Evolutionary conservation across 2,797 vertebrate genomes (phyloP).

Genomic region (Mus minutoides): DNA sequence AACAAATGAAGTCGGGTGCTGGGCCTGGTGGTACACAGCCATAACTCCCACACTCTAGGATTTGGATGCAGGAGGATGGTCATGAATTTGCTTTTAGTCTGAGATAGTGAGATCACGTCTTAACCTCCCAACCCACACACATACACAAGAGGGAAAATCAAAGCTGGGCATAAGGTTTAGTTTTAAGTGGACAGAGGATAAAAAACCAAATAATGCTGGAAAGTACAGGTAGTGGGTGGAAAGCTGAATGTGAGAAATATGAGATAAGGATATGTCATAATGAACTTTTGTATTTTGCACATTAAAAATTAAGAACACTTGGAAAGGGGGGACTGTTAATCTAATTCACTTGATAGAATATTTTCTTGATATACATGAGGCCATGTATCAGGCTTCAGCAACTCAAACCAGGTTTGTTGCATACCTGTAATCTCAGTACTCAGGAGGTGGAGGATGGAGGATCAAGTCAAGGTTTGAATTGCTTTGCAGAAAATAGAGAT

Average conservation of each 20-base stretch:
- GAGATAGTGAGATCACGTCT: not conserved
- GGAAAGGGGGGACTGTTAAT: not conserved
- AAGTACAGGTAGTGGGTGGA: not conserved
- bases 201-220: conserved; percentile 8
- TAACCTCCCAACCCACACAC: not conserved
- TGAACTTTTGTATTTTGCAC: not conserved
- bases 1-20: conserved; percentile 3
- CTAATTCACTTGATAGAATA: not conserved
- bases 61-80: not conserved
- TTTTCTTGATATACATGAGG: not conserved
- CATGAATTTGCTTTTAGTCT: not conserved
- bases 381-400: not conserved
- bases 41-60: not conserved
- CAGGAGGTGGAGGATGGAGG: not conserved
- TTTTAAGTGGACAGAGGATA: conserved; percentile 41
- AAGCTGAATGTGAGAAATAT: not conserved
- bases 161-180: not conserved
- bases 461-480: not conserved
- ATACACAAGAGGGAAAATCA: too few relatives aligned
- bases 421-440: not conserved
- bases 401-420: not conserved
- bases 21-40: not conserved
- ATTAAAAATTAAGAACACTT: not conserved
- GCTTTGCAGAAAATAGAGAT: conserved; percentile 4
- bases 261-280: not conserved